These are phyloP conservation scores for Festucalex cinctus DNA, from an alignment of 2,113 vertebrate species.

Conservation along the genomic window DNA sequence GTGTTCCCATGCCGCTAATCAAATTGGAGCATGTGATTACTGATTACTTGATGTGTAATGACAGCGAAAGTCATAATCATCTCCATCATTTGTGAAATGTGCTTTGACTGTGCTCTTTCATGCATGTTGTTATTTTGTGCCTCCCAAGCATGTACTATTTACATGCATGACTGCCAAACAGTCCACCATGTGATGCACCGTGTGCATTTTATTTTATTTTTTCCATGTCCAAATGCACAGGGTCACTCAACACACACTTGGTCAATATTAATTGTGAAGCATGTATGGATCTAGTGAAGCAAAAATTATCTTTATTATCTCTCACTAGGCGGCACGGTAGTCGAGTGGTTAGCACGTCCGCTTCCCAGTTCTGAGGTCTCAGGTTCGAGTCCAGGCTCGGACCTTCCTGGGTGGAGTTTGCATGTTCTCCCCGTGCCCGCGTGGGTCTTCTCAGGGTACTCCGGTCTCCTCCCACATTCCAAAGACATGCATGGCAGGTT, in stretches of 20 bases:
- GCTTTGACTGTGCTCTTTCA: conserved; percentile 5
- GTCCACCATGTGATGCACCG: conserved; percentile 31
- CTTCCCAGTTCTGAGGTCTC: too few species aligned
- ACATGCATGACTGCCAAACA: conserved; percentile 48
- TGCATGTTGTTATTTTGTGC: conserved; percentile 26
- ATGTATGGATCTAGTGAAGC: conserved; percentile 26
- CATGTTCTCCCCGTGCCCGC: too few species aligned
- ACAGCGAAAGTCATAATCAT: background rate
- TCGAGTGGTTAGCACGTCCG: too few species aligned
- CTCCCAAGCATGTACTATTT: conserved; percentile 38
- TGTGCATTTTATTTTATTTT: conserved; percentile 13
- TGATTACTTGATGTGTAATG: background rate
- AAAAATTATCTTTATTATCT: conserved; percentile 14
- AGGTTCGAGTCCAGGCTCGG: too few species aligned
- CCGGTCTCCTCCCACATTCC: too few species aligned
- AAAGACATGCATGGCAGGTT: too few species aligned
- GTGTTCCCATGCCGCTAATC: background rate
- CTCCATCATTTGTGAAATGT: conserved; percentile 6
- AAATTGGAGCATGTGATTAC: background rate
- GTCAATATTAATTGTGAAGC: conserved; percentile 17
- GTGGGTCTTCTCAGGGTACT: too few species aligned
- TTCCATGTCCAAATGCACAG: conserved; percentile 27
- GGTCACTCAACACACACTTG: background rate
- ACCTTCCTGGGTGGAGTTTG: too few species aligned
- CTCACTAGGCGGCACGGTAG: too few species aligned